Evolutionary conservation across 2,113 vertebrate species (phyloP).

Genomic region (Hassar affinis): DNA sequence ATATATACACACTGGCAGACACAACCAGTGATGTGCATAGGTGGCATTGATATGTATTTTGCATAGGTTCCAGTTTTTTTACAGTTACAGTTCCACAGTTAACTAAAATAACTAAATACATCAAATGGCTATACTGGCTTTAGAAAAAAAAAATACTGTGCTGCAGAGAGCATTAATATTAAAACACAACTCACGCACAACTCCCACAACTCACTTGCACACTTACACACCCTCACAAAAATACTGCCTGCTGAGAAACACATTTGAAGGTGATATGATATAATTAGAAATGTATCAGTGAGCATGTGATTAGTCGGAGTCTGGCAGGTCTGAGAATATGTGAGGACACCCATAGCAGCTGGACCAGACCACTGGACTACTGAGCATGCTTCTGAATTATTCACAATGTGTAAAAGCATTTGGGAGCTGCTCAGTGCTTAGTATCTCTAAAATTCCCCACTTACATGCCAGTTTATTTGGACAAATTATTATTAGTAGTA

Average conservation of each 20-base stretch:
- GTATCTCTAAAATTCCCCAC: neutral
- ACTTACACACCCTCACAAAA: neutral
- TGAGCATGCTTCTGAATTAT: constrained; percentile 41
- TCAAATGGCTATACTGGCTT: neutral
- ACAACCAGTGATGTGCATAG: too few relatives aligned
- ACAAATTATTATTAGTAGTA: neutral
- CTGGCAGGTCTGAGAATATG: constrained; percentile 44
- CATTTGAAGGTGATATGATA: constrained; percentile 53
- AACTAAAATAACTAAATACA: neutral
- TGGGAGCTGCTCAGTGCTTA: constrained; percentile 10
- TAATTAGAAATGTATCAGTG: constrained; percentile 56
- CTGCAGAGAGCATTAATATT: neutral
- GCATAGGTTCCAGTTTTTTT: too few relatives aligned
- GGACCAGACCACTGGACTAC: constrained; percentile 38
- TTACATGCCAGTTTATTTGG: neutral
- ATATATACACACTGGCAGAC: too few relatives aligned
- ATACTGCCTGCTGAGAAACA: constrained; percentile 11
- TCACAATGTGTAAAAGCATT: constrained; percentile 24
- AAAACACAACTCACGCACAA: neutral
- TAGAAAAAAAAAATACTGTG: neutral
- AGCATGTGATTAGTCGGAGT: constrained; percentile 39
- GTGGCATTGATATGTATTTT: too few relatives aligned
- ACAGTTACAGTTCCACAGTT: neutral
- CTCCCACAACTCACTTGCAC: neutral
- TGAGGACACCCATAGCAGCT: constrained; percentile 43